Percentiles rank a stretch among this genome's conserved stretches.
These are phyloP conservation scores for Rhinichthys klamathensis DNA, from an alignment of 2,113 vertebrate species.

Conservation along the genomic window DNA sequence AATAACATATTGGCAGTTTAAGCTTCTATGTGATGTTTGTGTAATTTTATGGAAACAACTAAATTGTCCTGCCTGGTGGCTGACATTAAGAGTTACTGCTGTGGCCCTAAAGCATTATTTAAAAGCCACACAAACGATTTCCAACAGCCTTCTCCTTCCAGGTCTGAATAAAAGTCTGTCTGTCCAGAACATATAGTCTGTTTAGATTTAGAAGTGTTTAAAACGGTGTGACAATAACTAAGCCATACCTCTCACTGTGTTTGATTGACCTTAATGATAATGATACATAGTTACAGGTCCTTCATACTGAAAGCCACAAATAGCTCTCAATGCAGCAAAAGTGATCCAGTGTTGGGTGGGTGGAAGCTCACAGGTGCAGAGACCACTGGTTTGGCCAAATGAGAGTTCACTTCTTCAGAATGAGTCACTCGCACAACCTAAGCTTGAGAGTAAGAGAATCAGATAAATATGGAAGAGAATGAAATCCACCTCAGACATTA, in stretches of 20 bases:
- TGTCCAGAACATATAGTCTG: not conserved
- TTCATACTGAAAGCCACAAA: conserved; percentile 19
- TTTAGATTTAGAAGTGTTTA: conserved; percentile 27
- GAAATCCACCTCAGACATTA: not conserved
- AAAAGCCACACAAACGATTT: not conserved
- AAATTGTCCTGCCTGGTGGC: conserved; percentile 26
- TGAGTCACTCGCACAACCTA: conserved; percentile 28
- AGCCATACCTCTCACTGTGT: not conserved
- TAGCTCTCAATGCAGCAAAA: not conserved
- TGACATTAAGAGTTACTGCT: conserved; percentile 19
- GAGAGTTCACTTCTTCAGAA: conserved; percentile 3
- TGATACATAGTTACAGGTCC: not conserved
- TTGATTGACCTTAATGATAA: conserved; percentile 10
- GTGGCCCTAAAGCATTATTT: conserved; percentile 18
- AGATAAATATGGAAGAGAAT: conserved; percentile 15
- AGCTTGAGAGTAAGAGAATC: not conserved
- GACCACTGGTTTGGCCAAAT: not conserved
- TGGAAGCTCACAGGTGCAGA: not conserved
- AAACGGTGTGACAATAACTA: not conserved
- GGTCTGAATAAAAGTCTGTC: not conserved
- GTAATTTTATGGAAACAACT: conserved; percentile 41
- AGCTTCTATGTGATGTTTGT: conserved; percentile 15
- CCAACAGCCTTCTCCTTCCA: not conserved
- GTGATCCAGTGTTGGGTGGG: conserved; percentile 17
- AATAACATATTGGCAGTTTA: conserved; percentile 18